Evolutionary conservation across 2,888 invertebrate species (phyloP).

Genomic region (Drosophila cracens): DNA sequence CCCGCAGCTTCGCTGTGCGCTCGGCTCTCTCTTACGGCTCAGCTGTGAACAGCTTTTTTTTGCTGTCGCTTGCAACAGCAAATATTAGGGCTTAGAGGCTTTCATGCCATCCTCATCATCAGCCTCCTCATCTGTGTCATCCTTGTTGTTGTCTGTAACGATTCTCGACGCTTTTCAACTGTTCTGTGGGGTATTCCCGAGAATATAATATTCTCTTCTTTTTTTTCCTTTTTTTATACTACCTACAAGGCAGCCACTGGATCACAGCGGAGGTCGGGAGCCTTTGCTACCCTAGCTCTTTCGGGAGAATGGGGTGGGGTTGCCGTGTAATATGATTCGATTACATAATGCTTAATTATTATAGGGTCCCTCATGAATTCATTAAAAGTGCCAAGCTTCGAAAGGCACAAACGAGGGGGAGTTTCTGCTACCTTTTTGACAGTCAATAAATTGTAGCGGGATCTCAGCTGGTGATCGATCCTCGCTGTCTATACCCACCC

Average conservation of each 20-base stretch:
- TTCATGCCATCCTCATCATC: slow-evolving; percentile 33
- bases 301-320: background rate
- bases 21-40: background rate
- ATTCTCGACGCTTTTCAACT: too few species aligned
- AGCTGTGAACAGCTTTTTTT: slow-evolving; percentile 20
- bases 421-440: too few species aligned
- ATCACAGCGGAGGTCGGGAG: background rate
- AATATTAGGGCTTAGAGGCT: slow-evolving; percentile 66
- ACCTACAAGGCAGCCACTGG: background rate
- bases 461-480: too few species aligned
- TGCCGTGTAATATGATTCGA: background rate
- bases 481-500: too few species aligned
- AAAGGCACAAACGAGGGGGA: too few species aligned
- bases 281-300: background rate
- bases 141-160: slow-evolving; percentile 5
- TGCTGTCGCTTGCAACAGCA: slow-evolving; percentile 47
- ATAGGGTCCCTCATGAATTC: background rate
- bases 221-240: too few species aligned
- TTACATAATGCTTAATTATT: background rate
- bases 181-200: too few species aligned
- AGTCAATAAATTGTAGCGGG: too few species aligned
- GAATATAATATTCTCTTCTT: too few species aligned
- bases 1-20: slow-evolving; percentile 1
- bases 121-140: slow-evolving; percentile 53
- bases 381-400: too few species aligned